Base-by-base conservation (phyloP, 2,797 vertebrate species). In the Myripristis murdjan region DNA sequence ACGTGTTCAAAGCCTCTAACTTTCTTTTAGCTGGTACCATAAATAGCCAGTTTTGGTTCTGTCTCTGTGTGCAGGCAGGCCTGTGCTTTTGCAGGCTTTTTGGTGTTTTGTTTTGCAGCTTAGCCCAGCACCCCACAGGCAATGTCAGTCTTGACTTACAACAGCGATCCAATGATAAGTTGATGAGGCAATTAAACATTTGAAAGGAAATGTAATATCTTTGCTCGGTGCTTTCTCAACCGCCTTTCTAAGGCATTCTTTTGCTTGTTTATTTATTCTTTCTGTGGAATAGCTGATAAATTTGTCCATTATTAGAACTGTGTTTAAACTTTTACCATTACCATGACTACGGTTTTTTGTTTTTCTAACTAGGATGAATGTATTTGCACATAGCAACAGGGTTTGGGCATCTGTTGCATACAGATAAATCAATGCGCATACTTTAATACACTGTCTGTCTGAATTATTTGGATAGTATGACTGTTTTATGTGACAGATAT, bases 261-360 rank as follows among this genome's bases (percentile, higher is more conserved):
- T 16, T 55, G 23, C 71, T 62, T 70, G 48, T 73, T 64, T 71
- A 69, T 64, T 80, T 53, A 61, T 56, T 77, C 56, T 43, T 65
- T 76, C 58, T 68, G 56, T 57, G 57, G 51, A 65, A 77, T 46
- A 46, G 54, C 9, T 70, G 60, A 66, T 70, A 59, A 51, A 64
- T 31, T 51, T 43, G 39, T 73, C 63, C 63, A 66, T 79, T 69
- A 58, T 73, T 65, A 77, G 57, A 41, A 56, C 70, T n/a, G 47
- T 68, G 64, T 67, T 51, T 35, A 33, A 35, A 35, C 10, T 75
- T 61, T 39, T 66, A 16, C 37, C 24, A 60, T 81, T 74, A 55
- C 62, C 64, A 79, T 77, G 75, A 62, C 86, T 59, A 60, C 80
- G 64, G 62, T n/a, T 77, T 81, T 73, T 81, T 48, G 22, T 75